Evolutionary conservation across 2,888 invertebrate genomes (phyloP).

Genomic region (Caenorhabditis uteleia): DNA sequence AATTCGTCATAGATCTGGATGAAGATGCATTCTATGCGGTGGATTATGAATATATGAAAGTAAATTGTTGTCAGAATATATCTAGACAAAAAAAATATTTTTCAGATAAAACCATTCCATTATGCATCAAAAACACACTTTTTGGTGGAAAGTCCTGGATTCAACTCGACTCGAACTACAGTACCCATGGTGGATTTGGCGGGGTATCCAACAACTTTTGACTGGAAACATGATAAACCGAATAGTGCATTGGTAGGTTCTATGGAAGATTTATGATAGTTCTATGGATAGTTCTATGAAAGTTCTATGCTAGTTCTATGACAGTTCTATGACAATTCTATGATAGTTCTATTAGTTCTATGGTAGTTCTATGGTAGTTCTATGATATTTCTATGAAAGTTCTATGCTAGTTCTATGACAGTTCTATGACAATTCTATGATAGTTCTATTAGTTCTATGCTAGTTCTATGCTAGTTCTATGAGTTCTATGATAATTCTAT

Average conservation of each 20-base stretch:
- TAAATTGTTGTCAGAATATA: neutral
- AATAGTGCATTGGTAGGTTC: constrained; percentile 4
- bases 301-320: too few species aligned
- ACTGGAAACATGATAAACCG: constrained; percentile 26
- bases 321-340: too few species aligned
- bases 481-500: too few species aligned
- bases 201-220: constrained; percentile 30
- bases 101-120: constrained; percentile 46
- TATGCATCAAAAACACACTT: constrained; percentile 52
- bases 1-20: constrained; percentile 57
- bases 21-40: constrained; percentile 62
- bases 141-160: constrained; percentile 41
- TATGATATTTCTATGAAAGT: too few species aligned
- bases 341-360: too few species aligned
- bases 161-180: constrained; percentile 31
- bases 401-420: too few species aligned
- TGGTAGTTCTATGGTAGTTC: too few species aligned
- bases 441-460: too few species aligned
- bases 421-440: too few species aligned
- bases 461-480: too few species aligned
- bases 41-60: constrained; percentile 63
- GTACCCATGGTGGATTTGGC: constrained; percentile 33
- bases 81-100: neutral
- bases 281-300: too few species aligned
- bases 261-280: too few species aligned